A percentile compares a stretch with the other conserved stretches of the same genome.
Evolutionary conservation across 1,140 invertebrate species (phyloP).

Genomic region (Cotesia typhae): DNA sequence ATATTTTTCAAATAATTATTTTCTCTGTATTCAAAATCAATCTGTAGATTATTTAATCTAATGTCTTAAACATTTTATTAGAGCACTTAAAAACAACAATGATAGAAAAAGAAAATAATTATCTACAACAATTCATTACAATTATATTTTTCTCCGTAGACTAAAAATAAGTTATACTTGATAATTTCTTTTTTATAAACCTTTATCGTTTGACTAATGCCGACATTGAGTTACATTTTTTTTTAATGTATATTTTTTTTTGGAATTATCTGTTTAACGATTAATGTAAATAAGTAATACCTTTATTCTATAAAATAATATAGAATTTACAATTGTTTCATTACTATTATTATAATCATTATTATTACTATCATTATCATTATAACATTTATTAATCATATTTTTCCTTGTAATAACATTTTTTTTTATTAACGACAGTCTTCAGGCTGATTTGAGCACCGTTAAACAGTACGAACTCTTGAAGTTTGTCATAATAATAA

Average conservation of each 20-base stretch:
- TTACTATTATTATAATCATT: conserved; percentile 6
- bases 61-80: too few species aligned
- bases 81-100: too few species aligned
- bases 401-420: background rate
- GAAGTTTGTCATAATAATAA: conserved; percentile 22
- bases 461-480: conserved; percentile 21
- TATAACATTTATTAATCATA: background rate
- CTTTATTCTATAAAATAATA: background rate
- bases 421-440: background rate
- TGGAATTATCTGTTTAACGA: background rate
- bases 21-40: conserved; percentile 14
- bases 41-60: too few species aligned
- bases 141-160: conserved; percentile 14
- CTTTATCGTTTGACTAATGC: background rate
- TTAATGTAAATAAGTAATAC: conserved; percentile 10
- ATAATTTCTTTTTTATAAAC: background rate
- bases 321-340: too few species aligned
- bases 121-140: background rate
- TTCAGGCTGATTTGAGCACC: conserved; percentile 9
- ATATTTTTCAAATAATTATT: conserved; percentile 37
- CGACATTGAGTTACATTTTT: background rate
- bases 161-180: conserved; percentile 12
- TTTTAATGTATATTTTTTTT: background rate
- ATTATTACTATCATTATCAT: conserved; percentile 36
- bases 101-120: too few species aligned